Conservation (phyloP, 2,113 vertebrate genomes). For the Vulpes vulpes region DNA sequence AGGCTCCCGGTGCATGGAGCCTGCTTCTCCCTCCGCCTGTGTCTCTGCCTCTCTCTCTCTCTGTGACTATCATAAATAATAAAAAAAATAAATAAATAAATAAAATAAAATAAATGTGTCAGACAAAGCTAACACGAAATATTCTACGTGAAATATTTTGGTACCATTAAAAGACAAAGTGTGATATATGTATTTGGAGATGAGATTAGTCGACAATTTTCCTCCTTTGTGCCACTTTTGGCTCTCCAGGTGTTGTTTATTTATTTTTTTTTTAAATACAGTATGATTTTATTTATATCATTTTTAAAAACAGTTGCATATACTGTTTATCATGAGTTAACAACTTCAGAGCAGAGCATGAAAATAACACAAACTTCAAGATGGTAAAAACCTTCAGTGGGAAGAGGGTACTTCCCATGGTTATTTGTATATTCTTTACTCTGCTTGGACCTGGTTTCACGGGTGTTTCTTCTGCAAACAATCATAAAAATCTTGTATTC, state of each 20-base stretch:
- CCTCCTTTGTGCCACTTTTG: background rate
- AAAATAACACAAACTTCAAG: background rate
- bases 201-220: background rate
- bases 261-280: background rate
- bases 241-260: background rate
- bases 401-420: background rate
- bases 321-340: background rate
- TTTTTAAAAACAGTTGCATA: background rate
- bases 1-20: too few relatives aligned
- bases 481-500: background rate
- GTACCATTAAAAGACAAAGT: background rate
- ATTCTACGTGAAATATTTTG: background rate
- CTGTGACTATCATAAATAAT: too few relatives aligned
- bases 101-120: background rate
- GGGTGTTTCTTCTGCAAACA: background rate
- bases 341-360: background rate
- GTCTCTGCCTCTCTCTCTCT: too few relatives aligned
- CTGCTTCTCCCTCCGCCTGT: too few relatives aligned
- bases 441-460: background rate
- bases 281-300: background rate
- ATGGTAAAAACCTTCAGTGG: background rate
- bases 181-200: background rate
- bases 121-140: background rate
- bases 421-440: background rate
- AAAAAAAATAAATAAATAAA: too few relatives aligned